Base-by-base conservation (phyloP, 2,113 vertebrate species). In the Leucosticte australis region DNA sequence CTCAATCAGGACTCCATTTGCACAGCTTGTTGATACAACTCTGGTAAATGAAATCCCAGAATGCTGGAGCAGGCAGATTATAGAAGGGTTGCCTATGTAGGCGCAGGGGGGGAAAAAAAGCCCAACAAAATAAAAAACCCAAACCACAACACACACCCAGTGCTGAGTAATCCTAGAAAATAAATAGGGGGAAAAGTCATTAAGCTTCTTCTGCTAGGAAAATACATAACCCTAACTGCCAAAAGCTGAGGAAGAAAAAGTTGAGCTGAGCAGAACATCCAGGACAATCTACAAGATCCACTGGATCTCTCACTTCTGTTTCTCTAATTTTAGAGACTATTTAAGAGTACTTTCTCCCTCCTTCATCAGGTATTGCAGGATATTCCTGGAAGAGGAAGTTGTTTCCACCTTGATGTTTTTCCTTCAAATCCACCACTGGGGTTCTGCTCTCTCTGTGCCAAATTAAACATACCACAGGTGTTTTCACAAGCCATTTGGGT, bases 21-120 rank as follows among this genome's bases (percentile, higher is more conserved):
- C 42, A 64, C 13, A 46, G 55, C 35, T 62, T 81, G 26, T 63
- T 76, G 47, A 78, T 31, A 49, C 5, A 64, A 53, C 13, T 33
- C 71, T 37, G 20, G 20, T 31, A 78, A 39, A 56, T 23, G 41
- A 87, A 87, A 68, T 60, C 14, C 26, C 65, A 79, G 31, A 81
- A 49, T 26, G n/a, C 68, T 68, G 18, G 17, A 84, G 22, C 33
- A 69, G 37, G 15, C 59, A 71, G 13, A 84, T 78, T 12, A 60
- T 7, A 81, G 20, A 78, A 74, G 14, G 5, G 19, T 4, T 83
- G 62, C 33, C 33, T 55, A 57, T 2, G 17, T 13, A 47, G 6
- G 5, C 1, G 5, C 3, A 13, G 11, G 19, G 18, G 3, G 3
- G 4, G 10, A 9, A 33, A 39, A n/a, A 3, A 1, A 0, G 6